Conservation (phyloP, 2,113 vertebrate species). For the Alces alces region DNA sequence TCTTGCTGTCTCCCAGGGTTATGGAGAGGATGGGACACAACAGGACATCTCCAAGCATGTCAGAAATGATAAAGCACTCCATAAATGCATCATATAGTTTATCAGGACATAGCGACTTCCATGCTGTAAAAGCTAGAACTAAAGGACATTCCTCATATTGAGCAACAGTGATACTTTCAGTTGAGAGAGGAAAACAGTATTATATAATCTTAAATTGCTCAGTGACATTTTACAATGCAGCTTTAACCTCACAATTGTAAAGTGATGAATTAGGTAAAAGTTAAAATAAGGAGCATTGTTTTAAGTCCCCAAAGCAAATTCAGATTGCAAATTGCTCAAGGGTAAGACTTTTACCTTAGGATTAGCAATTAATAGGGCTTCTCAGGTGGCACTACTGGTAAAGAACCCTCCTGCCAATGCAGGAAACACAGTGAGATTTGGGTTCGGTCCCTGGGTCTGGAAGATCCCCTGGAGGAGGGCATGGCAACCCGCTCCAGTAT, state of each 20-base stretch:
- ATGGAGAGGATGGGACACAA: not conserved
- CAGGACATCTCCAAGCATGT: not conserved
- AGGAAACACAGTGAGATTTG: not conserved
- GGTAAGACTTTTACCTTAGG: not conserved
- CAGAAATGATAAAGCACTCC: not conserved
- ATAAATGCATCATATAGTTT: not conserved
- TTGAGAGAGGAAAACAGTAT: not conserved
- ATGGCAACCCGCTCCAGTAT: not conserved
- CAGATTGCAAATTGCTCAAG: not conserved
- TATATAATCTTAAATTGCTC: not conserved
- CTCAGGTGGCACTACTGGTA: not conserved
- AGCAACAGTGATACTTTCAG: not conserved
- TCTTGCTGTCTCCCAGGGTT: not conserved
- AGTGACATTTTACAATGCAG: not conserved
- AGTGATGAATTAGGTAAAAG: not conserved
- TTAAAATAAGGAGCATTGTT: not conserved
- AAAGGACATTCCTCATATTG: not conserved
- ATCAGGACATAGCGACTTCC: not conserved
- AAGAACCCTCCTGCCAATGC: not conserved
- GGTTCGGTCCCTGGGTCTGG: not conserved
- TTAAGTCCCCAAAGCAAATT: not conserved
- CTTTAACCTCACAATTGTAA: not conserved
- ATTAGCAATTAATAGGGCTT: not conserved
- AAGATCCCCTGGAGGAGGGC: not conserved
- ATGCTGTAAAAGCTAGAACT: not conserved